Conservation (phyloP, 2,888 invertebrate genomes). For the Stegana nigrithorax region DNA sequence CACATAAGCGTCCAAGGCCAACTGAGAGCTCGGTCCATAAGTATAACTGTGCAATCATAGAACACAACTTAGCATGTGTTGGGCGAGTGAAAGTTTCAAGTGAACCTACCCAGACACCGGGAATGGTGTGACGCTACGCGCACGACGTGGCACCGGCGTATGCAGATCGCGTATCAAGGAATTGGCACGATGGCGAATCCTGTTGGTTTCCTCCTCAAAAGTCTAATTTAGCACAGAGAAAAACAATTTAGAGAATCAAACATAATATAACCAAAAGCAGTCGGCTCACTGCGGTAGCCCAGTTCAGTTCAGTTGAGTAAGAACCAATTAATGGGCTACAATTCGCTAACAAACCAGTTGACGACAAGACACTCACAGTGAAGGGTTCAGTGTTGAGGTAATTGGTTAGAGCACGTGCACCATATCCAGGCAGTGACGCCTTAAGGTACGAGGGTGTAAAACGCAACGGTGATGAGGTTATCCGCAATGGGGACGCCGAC, state of each 20-base stretch:
- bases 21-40: constrained; percentile 68
- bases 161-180: constrained; percentile 81
- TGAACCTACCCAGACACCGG: constrained; percentile 60
- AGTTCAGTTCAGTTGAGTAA: no score
- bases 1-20: constrained; percentile 77
- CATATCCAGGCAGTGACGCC: constrained; percentile 73
- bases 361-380: constrained; percentile 72
- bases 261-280: no score
- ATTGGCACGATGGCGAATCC: constrained; percentile 83
- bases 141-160: constrained; percentile 80
- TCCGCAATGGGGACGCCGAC: constrained; percentile 56
- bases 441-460: constrained; percentile 77
- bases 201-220: constrained; percentile 85
- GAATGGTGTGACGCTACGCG: constrained; percentile 71
- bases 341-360: neutral
- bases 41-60: constrained; percentile 42
- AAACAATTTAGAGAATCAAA: neutral
- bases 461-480: constrained; percentile 66
- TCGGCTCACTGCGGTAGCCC: no score
- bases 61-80: neutral
- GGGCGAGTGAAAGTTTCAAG: neutral
- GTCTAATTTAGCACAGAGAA: constrained; percentile 71
- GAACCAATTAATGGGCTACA: no score
- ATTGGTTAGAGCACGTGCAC: constrained; percentile 78
- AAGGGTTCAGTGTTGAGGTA: constrained; percentile 82